Evolutionary conservation across 2,797 vertebrate species (phyloP), one percentile per base, ranked within the genome.

Genomic region (Enteromius viviparus): DNA sequence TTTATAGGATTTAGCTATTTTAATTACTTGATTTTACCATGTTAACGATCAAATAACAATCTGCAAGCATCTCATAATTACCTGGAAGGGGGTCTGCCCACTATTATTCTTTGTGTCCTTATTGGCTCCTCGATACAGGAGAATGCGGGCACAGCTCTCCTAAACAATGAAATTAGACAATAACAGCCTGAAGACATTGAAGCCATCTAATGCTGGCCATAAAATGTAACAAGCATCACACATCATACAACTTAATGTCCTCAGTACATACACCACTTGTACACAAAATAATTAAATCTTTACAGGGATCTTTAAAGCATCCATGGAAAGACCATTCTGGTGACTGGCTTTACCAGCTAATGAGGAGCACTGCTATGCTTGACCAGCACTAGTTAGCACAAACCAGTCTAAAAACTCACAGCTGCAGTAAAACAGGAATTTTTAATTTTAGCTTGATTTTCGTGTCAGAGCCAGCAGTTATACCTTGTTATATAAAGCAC

Each of bases 401-500:
- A 17, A 60, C 15, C 53, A 45, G n/a, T 4, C 23, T 47, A 26
- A 8, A 77, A 45, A 55, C 6, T 23, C 10, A 55, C 14, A 40
- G 19, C 26, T 74, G 10, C 11, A 19, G 15, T 32, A 34, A 53
- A 19, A 74, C 10, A 32, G 9, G 32, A 2, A 53, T 53, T 74
- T 71, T 55, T 0, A 23, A 23, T 58, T 40, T 40, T 17, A 34
- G 40, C 34, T 53, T 80, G 51, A 8, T 8, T 21, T 75, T 32
- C 40, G 34, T 66, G 60, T 53, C 10, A 42, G 40, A 14, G n/a
- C 1, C 37, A 2, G 34, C 10, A 37, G 53, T 53, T 40, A 47
- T 92, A 97, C 97, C 96, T 97, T 97, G 92, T 97, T 97, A 92
- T 98, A 97, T 91, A 97, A 95, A 88, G 97, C 96, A 89, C 96